A percentile compares a stretch with the other conserved stretches of the same genome.
These are phyloP conservation scores for Myxocyprinus asiaticus DNA, from an alignment of 2,113 vertebrate species.

Conservation along the genomic window DNA sequence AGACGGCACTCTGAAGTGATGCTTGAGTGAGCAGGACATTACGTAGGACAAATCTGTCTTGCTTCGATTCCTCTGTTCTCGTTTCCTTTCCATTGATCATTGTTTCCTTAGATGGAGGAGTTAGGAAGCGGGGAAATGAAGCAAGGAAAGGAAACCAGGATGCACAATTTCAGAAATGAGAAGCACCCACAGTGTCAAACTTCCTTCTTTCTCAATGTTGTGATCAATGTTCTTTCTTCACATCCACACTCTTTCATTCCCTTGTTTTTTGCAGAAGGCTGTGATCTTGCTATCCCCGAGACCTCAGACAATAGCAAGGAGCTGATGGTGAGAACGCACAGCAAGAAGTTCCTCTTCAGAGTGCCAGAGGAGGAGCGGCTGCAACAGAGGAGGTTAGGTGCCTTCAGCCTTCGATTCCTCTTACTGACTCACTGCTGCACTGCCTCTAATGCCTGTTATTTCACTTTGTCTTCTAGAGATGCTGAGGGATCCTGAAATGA, in stretches of 20 bases:
- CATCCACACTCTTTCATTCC: neutral
- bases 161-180: too few species aligned
- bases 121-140: too few species aligned
- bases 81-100: too few species aligned
- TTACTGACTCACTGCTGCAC: neutral
- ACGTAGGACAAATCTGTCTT: too few species aligned
- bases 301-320: conserved; percentile 91
- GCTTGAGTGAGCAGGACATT: too few species aligned
- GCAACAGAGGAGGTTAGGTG: conserved; percentile 84
- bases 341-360: conserved; percentile 96
- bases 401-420: neutral
- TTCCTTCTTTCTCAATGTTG: too few species aligned
- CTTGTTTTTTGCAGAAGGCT: conserved; percentile 66
- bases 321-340: conserved; percentile 94
- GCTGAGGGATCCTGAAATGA: conserved; percentile 90
- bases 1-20: too few species aligned
- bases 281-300: conserved; percentile 86
- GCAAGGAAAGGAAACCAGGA: too few species aligned
- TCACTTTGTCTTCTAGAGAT: conserved; percentile 78
- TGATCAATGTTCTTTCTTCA: too few species aligned
- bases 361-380: conserved; percentile 92
- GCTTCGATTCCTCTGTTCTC: too few species aligned
- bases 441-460: neutral
- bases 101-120: too few species aligned
- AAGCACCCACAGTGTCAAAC: too few species aligned